Evolutionary conservation across 2,113 vertebrate species (phyloP).

Genomic region (Hyperoodon ampullatus): DNA sequence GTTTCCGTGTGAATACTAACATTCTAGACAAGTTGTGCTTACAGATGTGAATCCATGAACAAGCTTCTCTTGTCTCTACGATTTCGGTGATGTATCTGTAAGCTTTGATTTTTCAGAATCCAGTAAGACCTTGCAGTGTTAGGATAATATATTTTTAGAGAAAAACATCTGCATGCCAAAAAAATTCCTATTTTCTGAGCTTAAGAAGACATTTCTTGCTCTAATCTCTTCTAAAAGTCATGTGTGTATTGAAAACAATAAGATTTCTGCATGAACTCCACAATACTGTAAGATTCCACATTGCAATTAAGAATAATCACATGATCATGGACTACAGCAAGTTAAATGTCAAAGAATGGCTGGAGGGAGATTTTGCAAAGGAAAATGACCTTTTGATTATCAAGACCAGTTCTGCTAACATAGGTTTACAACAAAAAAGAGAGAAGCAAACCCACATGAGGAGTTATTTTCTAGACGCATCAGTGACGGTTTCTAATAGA

Average conservation of each 20-base stretch:
- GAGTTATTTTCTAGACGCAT: not conserved
- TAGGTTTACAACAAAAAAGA: conserved; percentile 9
- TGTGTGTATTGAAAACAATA: not conserved
- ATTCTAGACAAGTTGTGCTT: conserved; percentile 16
- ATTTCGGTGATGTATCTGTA: not conserved
- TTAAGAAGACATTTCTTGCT: not conserved
- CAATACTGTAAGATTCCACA: not conserved
- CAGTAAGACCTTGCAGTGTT: conserved; percentile 21
- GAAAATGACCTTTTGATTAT: conserved; percentile 45
- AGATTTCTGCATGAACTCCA: conserved; percentile 43
- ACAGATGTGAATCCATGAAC: not conserved
- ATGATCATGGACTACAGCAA: not conserved
- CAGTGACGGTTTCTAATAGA: not conserved
- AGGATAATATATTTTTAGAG: not conserved
- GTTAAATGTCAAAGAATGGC: conserved; percentile 28
- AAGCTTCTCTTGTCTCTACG: not conserved
- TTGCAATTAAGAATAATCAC: conserved; percentile 22
- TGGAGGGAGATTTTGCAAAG: not conserved
- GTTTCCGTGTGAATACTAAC: not conserved
- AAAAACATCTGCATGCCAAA: not conserved
- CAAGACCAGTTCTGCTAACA: not conserved
- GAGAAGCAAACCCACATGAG: not conserved
- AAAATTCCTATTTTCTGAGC: conserved; percentile 1
- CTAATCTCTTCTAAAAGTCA: conserved; percentile 15
- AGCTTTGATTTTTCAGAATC: conserved; percentile 33